A percentile compares a stretch with the other conserved stretches of the same genome.
Conservation (phyloP, 1,140 invertebrate species). For the Rhyacophila brunnea region DNA sequence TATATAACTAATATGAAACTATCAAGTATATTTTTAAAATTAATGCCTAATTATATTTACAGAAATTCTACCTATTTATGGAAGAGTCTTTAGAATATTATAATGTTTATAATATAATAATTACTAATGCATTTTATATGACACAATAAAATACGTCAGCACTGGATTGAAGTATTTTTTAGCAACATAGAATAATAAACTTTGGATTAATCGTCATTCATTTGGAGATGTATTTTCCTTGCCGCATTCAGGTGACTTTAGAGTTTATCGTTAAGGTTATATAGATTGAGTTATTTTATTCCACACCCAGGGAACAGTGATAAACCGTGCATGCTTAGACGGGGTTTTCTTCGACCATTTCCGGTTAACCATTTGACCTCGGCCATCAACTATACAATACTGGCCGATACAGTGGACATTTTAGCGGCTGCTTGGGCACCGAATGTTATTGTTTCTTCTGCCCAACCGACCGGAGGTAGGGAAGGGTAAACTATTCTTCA, state of each 20-base stretch:
- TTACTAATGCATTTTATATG: constrained; percentile 12
- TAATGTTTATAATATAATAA: constrained; percentile 1
- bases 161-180: constrained; percentile 13
- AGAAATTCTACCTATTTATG: too few species aligned
- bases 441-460: neutral
- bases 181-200: constrained; percentile 16
- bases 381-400: constrained; percentile 9
- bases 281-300: constrained; percentile 1
- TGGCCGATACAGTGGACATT: constrained; percentile 10
- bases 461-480: neutral
- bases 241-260: too few species aligned
- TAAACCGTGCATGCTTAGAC: neutral
- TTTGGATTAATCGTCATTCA: constrained; percentile 9
- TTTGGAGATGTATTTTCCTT: constrained; percentile 2
- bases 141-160: constrained; percentile 11
- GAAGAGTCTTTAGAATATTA: neutral
- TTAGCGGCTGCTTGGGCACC: neutral
- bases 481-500: constrained; percentile 33
- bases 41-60: too few species aligned
- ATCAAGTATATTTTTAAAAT: too few species aligned
- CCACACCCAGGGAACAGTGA: constrained; percentile 16
- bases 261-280: neutral
- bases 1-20: too few species aligned
- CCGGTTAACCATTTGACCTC: neutral
- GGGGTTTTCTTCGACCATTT: constrained; percentile 3